Base-by-base conservation (phyloP, 2,797 vertebrate genomes). In the Molossus alvarezi region DNA sequence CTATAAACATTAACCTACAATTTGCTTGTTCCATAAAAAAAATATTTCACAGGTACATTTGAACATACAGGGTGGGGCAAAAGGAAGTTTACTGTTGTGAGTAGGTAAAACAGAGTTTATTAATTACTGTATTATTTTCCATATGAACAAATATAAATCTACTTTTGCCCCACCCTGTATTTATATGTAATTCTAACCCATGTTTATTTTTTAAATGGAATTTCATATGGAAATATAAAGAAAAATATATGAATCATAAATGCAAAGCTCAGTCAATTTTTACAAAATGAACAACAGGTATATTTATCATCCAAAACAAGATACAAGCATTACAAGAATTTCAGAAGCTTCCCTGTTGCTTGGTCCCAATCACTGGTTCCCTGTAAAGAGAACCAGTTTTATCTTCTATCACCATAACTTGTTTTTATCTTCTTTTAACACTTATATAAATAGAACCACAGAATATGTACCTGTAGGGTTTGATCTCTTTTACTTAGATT, bases 231-330 rank as follows among this genome's bases (percentile, higher is more conserved):
- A 69, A 73, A 88, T 88, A 75, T 73, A 77, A 87, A 69, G 13
- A 57, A 96, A 89, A 85, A 60, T 71, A 72, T 27, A 27, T 81
- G 14, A 76, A 76, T 88, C 58, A 88, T 88, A 82, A 76, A 86
- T 86, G 21, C 17, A 57, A 14, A 69, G 51, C 18, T 87, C 89
- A 57, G 62, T 45, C 71, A 76, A 76, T 58, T 55, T 67, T 83
- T 67, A 67, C 9, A 69, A 87, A 94, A 92, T 37, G 20, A 96
- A 72, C 15, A 85, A 62, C 25, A 93, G 29, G 15, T 69, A 84
- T 83, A 76, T 89, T 18, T 58, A 45, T 48, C 29, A 79, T 17
- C 20, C 60, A 64, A 69, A 91, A 91, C 45, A 95, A 93, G 45
- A 88, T 69, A 33, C 3, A n/a, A 48, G 14, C 20, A 80, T 84